These are phyloP conservation scores for Artemisiospiza belli DNA, from an alignment of 2,113 vertebrate species.

Conservation along the genomic window DNA sequence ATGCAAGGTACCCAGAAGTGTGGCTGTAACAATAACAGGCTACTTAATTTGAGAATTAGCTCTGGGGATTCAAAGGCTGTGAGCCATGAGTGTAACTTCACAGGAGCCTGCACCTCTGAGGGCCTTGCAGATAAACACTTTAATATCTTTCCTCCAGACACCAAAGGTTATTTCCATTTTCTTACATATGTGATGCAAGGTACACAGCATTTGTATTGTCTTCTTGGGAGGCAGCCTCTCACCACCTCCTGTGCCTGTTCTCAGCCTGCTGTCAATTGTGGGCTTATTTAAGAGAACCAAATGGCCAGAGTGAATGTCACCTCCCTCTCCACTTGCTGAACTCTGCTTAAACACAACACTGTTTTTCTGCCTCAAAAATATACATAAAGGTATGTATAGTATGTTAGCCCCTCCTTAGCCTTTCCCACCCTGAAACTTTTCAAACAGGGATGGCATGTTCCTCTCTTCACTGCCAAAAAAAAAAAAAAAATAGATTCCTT, in stretches of 20 bases:
- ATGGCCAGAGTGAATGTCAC: background rate
- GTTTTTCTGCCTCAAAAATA: conserved; percentile 49
- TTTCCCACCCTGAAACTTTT: conserved; percentile 61
- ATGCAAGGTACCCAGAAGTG: background rate
- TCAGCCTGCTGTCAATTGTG: background rate
- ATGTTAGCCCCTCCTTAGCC: conserved; percentile 65
- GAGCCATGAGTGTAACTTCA: background rate
- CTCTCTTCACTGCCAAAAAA: conserved; percentile 26
- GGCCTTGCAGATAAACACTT: background rate
- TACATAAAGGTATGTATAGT: conserved; percentile 59
- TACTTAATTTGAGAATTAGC: background rate
- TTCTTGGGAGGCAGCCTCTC: background rate
- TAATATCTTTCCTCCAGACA: background rate
- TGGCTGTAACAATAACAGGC: background rate
- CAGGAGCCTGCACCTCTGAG: background rate
- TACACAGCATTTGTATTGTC: background rate
- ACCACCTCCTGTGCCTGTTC: background rate
- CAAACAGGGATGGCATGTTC: conserved; percentile 63
- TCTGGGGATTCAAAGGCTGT: background rate
- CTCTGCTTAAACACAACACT: conserved; percentile 13
- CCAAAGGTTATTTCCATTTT: background rate
- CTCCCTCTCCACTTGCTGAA: conserved; percentile 17
- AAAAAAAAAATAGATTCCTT: conserved; percentile 25
- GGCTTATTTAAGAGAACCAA: background rate
- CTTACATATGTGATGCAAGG: background rate